Conservation (phyloP, 2,797 vertebrate genomes). For the Apodemus agrarius region DNA sequence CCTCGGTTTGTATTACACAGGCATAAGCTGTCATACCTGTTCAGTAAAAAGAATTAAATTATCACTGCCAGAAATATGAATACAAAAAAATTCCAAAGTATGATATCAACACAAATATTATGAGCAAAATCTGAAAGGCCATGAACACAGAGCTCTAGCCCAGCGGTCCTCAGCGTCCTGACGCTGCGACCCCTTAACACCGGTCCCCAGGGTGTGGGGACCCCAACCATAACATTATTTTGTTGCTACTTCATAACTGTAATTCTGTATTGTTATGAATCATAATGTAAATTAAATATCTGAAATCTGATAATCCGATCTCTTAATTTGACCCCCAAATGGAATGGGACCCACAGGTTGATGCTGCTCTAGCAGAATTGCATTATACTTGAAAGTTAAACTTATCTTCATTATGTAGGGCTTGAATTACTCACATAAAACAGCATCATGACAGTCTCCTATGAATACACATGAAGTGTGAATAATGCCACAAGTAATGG, state of each 20-base stretch:
- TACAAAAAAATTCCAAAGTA: not conserved
- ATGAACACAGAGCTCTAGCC: not conserved
- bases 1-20: not conserved
- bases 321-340: not conserved
- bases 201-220: not conserved
- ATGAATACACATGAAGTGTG: constrained; percentile 13
- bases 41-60: constrained; percentile 28
- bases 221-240: not conserved
- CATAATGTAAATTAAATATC: not conserved
- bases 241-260: not conserved
- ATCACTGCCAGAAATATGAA: not conserved
- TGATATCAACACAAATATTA: constrained; percentile 4
- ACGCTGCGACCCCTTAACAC: not conserved
- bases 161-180: not conserved
- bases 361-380: not conserved
- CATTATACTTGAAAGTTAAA: constrained; percentile 43
- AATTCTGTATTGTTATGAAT: not conserved
- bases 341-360: not conserved
- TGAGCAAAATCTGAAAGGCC: not conserved
- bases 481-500: not conserved
- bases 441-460: not conserved
- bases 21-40: not conserved
- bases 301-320: not conserved
- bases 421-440: constrained; percentile 54
- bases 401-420: constrained; percentile 50